Evolutionary conservation across 2,113 vertebrate genomes (phyloP), one percentile per base, ranked within the genome.

Genomic region (Tyrannus savana): DNA sequence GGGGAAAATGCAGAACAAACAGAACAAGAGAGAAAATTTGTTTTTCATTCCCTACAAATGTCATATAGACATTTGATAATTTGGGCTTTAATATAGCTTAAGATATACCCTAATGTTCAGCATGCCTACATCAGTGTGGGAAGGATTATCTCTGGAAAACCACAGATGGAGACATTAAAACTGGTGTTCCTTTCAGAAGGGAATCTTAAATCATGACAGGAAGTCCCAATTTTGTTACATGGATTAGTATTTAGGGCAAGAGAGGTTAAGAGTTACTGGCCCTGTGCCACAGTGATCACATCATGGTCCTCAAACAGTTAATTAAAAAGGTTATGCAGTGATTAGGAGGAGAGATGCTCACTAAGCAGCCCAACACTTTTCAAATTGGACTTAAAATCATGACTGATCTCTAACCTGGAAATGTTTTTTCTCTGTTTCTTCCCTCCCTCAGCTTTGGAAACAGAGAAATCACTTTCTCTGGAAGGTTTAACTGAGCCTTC

Each of bases 141-240:
- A 83, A 95, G 91, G 80, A 86, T 75, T 76, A 86, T 87, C 72
- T 95, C 91, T 92, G 73, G 83, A 89, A 94, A 88, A 80, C 37
- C 62, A 94, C 90, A 95, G 90, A 94, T 88, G 59, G 88, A 88
- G 71, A 73, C 72, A 95, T 91, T 93, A 93, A 84, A 94, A 74
- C 58, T 90, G 13, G 35, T 90, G 52, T 42, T 84, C 13, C 41
- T 82, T 82, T 82, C 69, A 19, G 46, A 93, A 84, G 42, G 28
- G 19, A 89, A 84, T 75, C 84, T 89, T 89, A 89, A 90, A 79
- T 53, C 72, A 23, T 28, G 28, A 71, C 67, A 76, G 19, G 35
- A 89, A 84, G 30, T 31, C 56, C 52, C 62, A 18, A 6, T 16
- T 91, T 81, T 87, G 41, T 87, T 75, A 63, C 27, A 28, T 15